Base-by-base conservation (phyloP, 2,888 invertebrate genomes). In the Allophyes oxyacanthae region DNA sequence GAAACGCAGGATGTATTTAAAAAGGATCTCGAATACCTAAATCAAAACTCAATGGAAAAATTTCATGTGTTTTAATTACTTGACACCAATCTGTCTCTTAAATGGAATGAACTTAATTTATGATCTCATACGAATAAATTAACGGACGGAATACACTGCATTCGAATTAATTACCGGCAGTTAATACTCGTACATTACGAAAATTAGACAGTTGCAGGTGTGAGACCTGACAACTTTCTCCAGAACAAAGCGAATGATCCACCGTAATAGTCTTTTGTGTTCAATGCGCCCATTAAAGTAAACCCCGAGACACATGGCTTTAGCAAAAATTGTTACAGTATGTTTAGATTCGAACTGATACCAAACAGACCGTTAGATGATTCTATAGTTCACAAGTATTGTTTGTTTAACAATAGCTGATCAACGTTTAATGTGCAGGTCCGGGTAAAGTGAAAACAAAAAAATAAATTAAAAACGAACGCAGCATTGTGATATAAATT, bases 221-320 rank as follows among this genome's bases (percentile, higher is more conserved):
- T 77, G 79, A 72, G 75, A 78, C 59, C 62, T 62, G 56, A 60
- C 52, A 52, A 79, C 85, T 85, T 85, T 85, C 85, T 75, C 79
- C 75, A 56, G 61, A 79, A 79, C 82, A 77, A 79, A 80, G 78
- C 63, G 41, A 60, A 64, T 73, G 62, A 77, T 68, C 75, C 62
- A 76, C 77, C 44, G 69, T 72, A 76, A 77, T 71, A 52, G 66
- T 68, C 78, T 78, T 78, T 82, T 78, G 76, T 77, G 72, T 78
- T 78, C 72, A 69, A 4, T 72, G 49, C 40, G 40, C 56, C 42
- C 59, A 55, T 65, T 69, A 68, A 63, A 62, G 42, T 42, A 28
- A 25, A 64, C 40, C 61, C 51, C 48, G 25, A 55, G 45, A 55
- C 40, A 26, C 30, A 30, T 42, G 41, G 32, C 36, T 63, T 49